A percentile compares a stretch with the other conserved stretches of the same genome.
Evolutionary conservation across 2,888 invertebrate species (phyloP).

Genomic region (Pammene fasciana): DNA sequence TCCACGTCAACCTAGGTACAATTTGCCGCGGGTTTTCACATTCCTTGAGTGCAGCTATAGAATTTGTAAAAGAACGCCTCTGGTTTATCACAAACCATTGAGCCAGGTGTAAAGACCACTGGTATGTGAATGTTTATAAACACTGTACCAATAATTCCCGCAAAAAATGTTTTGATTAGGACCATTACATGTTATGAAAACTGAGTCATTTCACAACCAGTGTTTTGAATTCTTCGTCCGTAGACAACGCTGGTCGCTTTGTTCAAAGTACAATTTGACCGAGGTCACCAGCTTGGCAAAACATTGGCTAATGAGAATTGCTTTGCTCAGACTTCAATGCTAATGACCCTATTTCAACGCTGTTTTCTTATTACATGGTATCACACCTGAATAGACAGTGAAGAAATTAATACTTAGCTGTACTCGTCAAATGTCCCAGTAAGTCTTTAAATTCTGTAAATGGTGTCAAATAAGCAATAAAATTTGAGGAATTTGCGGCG

Average conservation of each 20-base stretch:
- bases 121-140: constrained; percentile 45
- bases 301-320: constrained; percentile 68
- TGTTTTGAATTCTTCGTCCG: constrained; percentile 55
- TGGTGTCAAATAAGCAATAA: neutral
- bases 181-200: constrained; percentile 50
- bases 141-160: constrained; percentile 35
- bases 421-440: neutral
- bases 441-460: neutral
- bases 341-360: constrained; percentile 25
- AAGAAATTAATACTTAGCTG: neutral
- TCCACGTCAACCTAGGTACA: constrained; percentile 61
- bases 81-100: neutral
- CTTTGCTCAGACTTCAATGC: constrained; percentile 51
- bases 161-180: constrained; percentile 49
- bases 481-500: constrained; percentile 20
- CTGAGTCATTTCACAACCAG: constrained; percentile 49
- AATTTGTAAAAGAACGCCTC: constrained; percentile 2
- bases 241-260: constrained; percentile 60
- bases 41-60: constrained; percentile 47
- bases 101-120: constrained; percentile 16
- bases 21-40: constrained; percentile 72
- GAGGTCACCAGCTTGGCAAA: constrained; percentile 74
- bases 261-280: constrained; percentile 72
- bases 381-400: neutral
- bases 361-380: neutral